These are phyloP conservation scores for Craterocephalus amniculus DNA, from an alignment of 2,797 vertebrate species.

Conservation along the genomic window DNA sequence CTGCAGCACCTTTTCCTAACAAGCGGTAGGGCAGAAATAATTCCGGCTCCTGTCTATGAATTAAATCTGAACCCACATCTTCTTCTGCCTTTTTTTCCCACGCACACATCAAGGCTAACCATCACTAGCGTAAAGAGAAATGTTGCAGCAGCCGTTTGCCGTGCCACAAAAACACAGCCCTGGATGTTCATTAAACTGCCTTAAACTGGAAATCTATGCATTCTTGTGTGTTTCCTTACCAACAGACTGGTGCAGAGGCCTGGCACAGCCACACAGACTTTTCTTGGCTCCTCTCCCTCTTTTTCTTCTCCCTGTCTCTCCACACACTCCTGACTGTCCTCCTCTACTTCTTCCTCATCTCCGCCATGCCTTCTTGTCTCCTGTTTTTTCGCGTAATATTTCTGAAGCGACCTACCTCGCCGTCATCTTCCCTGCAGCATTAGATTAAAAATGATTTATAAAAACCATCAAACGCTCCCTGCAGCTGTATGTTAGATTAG, in stretches of 20 bases:
- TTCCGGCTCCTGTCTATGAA: too few species aligned
- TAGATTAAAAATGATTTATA: neutral
- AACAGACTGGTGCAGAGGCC: slow-evolving; percentile 77
- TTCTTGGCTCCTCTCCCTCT: slow-evolving; percentile 56
- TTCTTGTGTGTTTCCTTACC: slow-evolving; percentile 82
- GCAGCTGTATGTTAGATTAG: slow-evolving; percentile 29
- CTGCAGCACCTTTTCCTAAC: neutral
- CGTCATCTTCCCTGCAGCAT: too few species aligned
- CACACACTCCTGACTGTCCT: slow-evolving; percentile 34
- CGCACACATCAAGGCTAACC: neutral
- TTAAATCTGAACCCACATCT: neutral
- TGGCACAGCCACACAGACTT: slow-evolving; percentile 68
- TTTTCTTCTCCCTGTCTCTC: slow-evolving; percentile 32
- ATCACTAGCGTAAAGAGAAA: neutral
- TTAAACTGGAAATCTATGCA: slow-evolving; percentile 81
- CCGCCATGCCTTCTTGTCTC: slow-evolving; percentile 1
- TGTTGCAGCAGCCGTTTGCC: slow-evolving; percentile 14
- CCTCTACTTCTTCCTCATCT: slow-evolving; percentile 28
- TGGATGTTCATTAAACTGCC: slow-evolving; percentile 82
- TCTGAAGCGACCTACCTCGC: neutral
- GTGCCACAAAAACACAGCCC: slow-evolving; percentile 56
- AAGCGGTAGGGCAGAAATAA: too few species aligned
- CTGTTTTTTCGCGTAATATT: slow-evolving; percentile 26
- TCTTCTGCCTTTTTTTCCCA: neutral
- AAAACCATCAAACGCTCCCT: neutral